Conservation (phyloP, 30 jellyfish, hydroid and myxozoan species). For the Aurelia coerulea region DNA sequence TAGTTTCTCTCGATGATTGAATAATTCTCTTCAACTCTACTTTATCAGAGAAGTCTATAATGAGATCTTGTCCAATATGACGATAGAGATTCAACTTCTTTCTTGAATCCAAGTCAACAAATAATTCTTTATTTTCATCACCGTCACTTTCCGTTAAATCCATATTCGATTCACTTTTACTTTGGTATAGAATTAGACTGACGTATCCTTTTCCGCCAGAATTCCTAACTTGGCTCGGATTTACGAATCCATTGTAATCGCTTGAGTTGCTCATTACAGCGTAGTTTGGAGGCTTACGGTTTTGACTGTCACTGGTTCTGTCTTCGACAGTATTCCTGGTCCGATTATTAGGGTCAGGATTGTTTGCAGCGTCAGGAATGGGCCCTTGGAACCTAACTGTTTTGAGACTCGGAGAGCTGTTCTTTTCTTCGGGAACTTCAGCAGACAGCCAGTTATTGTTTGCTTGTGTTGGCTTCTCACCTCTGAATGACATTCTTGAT, state of each 20-base stretch:
- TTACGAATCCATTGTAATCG: background rate
- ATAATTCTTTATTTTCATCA: constrained; percentile 51
- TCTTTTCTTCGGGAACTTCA: background rate
- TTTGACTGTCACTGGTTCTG: background rate
- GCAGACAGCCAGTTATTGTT: constrained; percentile 23
- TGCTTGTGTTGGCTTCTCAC: constrained; percentile 41
- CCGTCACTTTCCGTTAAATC: constrained; percentile 4
- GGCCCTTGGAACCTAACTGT: constrained; percentile 30
- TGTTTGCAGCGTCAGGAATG: background rate
- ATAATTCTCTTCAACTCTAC: constrained; percentile 9
- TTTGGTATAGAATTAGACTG: constrained; percentile 38
- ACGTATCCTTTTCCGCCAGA: constrained; percentile 22
- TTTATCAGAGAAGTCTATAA: constrained; percentile 10
- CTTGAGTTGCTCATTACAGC: background rate
- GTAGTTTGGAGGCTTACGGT: background rate
- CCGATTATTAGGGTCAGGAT: background rate
- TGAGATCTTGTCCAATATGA: background rate
- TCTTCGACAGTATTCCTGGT: background rate
- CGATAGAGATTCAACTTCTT: background rate
- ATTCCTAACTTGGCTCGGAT: background rate
- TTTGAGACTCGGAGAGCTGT: background rate
- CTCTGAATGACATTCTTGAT: constrained; percentile 31
- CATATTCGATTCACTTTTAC: constrained; percentile 50
- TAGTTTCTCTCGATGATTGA: constrained; percentile 31
- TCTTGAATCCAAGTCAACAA: constrained; percentile 51